phyloP scores from a whole-genome alignment of 1,140 invertebrate genomes.

The Drosophila paulistorum region DNA sequence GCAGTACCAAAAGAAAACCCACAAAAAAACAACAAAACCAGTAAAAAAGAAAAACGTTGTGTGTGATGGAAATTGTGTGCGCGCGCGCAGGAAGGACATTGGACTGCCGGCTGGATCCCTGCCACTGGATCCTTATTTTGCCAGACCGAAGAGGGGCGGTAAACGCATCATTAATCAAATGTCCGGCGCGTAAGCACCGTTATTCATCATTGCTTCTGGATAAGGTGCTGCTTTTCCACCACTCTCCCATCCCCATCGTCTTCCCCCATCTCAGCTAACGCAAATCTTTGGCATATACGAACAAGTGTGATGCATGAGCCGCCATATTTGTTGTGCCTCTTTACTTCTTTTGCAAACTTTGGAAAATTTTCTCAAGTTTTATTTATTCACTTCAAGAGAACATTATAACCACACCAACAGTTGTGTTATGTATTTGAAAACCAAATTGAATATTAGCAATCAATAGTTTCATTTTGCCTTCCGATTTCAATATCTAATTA shows the following conservation, averaged over 20 bases:
- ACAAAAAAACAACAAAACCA: slow-evolving; percentile 27
- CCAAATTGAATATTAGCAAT: no score
- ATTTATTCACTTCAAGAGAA: no score
- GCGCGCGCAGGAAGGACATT: slow-evolving; percentile 53
- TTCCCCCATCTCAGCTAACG: not conserved
- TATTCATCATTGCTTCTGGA: slow-evolving; percentile 81
- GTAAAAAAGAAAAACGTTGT: not conserved
- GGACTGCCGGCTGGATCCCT: not conserved
- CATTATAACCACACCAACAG: no score
- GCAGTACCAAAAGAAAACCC: slow-evolving; percentile 4
- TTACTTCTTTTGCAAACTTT: not conserved
- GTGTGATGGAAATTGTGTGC: slow-evolving; percentile 57
- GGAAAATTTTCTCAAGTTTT: no score
- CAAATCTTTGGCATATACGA: slow-evolving; percentile 26
- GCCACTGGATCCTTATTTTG: not conserved
- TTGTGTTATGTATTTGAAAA: no score
- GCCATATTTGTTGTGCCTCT: slow-evolving; percentile 55
- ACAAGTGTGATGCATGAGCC: slow-evolving; percentile 40
- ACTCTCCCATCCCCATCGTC: not conserved
- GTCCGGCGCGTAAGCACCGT: slow-evolving; percentile 79
- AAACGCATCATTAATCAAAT: slow-evolving; percentile 83
- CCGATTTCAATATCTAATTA: no score
- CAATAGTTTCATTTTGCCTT: no score
- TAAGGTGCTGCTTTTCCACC: slow-evolving; percentile 39
- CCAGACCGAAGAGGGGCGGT: slow-evolving; percentile 40